Evolutionary conservation across 1,140 invertebrate genomes (phyloP).

Genomic region (Trachymyrmex cornetzi): DNA sequence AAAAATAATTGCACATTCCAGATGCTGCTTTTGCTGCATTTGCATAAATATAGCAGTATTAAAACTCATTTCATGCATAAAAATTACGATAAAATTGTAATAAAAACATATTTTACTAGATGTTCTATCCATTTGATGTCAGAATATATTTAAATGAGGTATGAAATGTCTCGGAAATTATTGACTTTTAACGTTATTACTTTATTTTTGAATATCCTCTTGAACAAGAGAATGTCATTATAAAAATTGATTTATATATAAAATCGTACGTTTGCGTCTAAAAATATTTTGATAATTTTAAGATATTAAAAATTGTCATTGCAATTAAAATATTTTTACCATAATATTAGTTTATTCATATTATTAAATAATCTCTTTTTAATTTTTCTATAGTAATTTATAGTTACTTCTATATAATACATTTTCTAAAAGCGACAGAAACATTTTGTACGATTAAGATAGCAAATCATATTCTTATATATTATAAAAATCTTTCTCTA

Average conservation of each 20-base stretch:
- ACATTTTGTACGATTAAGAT: not conserved
- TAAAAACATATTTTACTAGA: not conserved
- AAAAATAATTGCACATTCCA: not conserved
- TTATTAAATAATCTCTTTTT: not conserved
- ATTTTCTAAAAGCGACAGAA: not conserved
- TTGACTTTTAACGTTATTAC: not conserved
- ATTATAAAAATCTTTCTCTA: not conserved
- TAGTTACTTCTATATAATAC: no score
- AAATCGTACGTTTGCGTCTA: not conserved
- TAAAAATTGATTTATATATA: not conserved
- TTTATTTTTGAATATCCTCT: not conserved
- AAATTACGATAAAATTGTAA: not conserved
- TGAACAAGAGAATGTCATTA: not conserved
- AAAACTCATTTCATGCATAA: not conserved
- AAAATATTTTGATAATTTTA: slow-evolving; percentile 1
- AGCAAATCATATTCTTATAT: not conserved
- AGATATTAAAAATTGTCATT: not conserved
- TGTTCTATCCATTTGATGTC: not conserved
- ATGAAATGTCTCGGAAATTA: not conserved
- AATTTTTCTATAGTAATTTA: not conserved
- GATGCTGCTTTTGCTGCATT: not conserved
- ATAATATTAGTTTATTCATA: not conserved
- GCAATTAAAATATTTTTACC: not conserved
- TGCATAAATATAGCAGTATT: not conserved
- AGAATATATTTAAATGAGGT: not conserved